These are phyloP conservation scores for Cavia porcellus DNA, from an alignment of 2,113 vertebrate species.

Conservation along the genomic window DNA sequence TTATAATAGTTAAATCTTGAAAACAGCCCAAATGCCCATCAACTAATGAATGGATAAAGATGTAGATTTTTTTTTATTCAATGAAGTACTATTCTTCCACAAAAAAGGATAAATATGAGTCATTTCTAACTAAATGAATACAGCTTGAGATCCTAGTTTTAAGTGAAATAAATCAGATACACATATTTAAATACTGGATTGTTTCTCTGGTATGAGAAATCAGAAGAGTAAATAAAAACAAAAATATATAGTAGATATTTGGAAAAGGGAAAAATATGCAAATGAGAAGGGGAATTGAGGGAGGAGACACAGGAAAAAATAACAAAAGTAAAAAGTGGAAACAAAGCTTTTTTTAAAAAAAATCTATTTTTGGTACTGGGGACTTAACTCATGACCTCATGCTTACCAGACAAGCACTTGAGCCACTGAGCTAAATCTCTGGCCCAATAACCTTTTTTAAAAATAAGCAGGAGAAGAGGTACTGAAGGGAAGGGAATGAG, in stretches of 20 bases:
- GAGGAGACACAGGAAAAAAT: neutral
- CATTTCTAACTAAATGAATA: neutral
- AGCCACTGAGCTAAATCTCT: too few species aligned
- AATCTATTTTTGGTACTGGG: too few species aligned
- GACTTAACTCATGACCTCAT: too few species aligned
- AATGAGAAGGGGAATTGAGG: neutral
- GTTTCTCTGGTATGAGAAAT: neutral
- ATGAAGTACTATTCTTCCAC: neutral
- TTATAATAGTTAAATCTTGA: neutral
- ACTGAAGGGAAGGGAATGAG: neutral
- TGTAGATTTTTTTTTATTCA: too few species aligned
- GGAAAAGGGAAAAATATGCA: neutral
- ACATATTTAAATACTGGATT: neutral
- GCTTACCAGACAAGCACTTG: too few species aligned
- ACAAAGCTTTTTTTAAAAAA: neutral
- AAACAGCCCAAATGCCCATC: neutral
- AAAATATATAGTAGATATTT: neutral
- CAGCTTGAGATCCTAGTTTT: neutral
- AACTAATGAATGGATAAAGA: neutral
- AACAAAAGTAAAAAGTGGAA: neutral
- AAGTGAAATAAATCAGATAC: neutral
- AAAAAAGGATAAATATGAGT: neutral
- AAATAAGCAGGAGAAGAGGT: neutral
- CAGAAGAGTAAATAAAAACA: neutral
- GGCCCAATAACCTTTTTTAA: neutral